A percentile compares a stretch with the other conserved stretches of the same genome.
Conservation (phyloP, 2,797 vertebrate genomes). For the Danio tinwini region DNA sequence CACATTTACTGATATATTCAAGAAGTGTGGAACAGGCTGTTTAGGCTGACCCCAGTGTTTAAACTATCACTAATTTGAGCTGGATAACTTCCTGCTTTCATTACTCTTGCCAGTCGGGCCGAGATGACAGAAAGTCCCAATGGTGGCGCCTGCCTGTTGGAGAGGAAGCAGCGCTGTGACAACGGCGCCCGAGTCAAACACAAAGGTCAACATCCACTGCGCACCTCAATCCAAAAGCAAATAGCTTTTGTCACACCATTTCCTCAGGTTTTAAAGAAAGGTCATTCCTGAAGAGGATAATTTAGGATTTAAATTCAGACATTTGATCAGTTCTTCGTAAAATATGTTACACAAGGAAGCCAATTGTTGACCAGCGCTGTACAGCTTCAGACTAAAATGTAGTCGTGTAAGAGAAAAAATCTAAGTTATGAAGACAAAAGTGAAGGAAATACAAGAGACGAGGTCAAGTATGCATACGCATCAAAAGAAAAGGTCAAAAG, state of each 20-base stretch:
- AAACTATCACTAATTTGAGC: constrained; percentile 64
- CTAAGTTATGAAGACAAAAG: constrained; percentile 1
- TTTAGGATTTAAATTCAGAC: constrained; percentile 41
- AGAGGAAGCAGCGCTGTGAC: constrained; percentile 57
- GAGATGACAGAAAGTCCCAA: constrained; percentile 51
- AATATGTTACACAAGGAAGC: not conserved
- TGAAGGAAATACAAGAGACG: not conserved
- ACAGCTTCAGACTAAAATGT: not conserved
- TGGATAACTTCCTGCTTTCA: constrained; percentile 62
- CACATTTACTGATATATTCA: constrained; percentile 60
- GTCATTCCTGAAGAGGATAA: constrained; percentile 24
- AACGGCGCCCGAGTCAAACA: constrained; percentile 46
- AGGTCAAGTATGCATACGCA: not conserved
- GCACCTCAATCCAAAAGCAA: constrained; percentile 47
- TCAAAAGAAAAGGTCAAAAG: constrained; percentile 17
- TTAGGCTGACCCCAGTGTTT: constrained; percentile 60
- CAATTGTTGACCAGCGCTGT: not conserved
- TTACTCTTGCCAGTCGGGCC: constrained; percentile 60
- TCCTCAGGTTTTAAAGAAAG: constrained; percentile 45
- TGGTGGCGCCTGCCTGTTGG: constrained; percentile 57
- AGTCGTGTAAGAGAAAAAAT: not conserved
- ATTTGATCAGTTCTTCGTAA: constrained; percentile 18
- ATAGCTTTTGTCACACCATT: constrained; percentile 46
- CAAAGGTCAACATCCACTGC: constrained; percentile 57
- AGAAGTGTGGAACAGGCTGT: constrained; percentile 47